Conservation (phyloP, 2,113 vertebrate genomes). For the Oncorhynchus mykiss region DNA sequence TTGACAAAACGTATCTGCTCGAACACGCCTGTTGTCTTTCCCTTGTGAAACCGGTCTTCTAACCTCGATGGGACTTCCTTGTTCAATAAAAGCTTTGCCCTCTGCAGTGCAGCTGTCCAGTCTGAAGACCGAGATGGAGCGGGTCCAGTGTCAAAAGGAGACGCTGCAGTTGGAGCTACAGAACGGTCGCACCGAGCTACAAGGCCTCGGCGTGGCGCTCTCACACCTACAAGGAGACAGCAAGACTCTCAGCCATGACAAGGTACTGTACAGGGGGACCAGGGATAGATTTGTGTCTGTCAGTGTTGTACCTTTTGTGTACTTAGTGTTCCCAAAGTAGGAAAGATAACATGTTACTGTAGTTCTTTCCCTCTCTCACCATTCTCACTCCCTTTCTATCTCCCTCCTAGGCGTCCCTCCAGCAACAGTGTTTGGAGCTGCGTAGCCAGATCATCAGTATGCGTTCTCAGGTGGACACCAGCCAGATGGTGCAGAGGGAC, state of each 20-base stretch:
- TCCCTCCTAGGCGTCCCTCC: conserved; percentile 61
- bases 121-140: conserved; percentile 82
- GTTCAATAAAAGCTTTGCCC: too few species aligned
- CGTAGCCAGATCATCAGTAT: conserved; percentile 81
- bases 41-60: too few species aligned
- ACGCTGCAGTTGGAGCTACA: conserved; percentile 69
- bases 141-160: conserved; percentile 75
- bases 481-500: conserved; percentile 85
- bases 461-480: conserved; percentile 82
- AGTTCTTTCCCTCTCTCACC: not conserved
- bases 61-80: too few species aligned
- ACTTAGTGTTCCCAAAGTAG: too few species aligned
- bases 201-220: conserved; percentile 71
- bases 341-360: not conserved
- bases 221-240: conserved; percentile 67
- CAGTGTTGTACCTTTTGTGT: too few species aligned
- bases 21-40: too few species aligned
- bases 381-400: not conserved
- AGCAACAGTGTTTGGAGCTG: conserved; percentile 77
- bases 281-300: too few species aligned
- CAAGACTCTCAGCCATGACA: conserved; percentile 63
- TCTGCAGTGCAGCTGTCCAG: conserved; percentile 82
- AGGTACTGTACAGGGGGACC: conserved; percentile 49
- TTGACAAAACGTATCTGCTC: too few species aligned
- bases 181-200: conserved; percentile 66